Conservation (phyloP, 2,888 invertebrate genomes). For the Ferdinandea cuprea region DNA sequence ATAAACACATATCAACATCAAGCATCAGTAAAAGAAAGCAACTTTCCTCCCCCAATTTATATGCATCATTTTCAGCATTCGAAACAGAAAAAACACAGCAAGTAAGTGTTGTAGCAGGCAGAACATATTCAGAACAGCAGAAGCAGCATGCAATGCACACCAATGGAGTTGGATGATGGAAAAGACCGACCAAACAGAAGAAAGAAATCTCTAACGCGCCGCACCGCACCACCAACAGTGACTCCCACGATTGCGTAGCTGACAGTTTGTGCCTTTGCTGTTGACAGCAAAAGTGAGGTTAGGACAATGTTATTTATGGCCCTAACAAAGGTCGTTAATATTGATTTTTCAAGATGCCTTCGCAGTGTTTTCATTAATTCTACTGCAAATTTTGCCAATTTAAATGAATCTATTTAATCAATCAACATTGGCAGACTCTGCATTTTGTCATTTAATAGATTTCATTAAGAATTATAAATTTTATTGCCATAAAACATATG, state of each 20-base stretch:
- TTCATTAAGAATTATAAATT: background rate
- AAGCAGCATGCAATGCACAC: constrained; percentile 6
- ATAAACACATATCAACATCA: constrained; percentile 43
- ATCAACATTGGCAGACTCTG: background rate
- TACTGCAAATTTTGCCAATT: constrained; percentile 12
- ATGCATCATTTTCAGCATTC: constrained; percentile 47
- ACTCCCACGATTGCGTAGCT: constrained; percentile 30
- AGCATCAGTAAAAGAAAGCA: constrained; percentile 28
- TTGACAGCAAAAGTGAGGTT: constrained; percentile 61
- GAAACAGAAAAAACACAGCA: constrained; percentile 47
- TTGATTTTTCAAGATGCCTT: constrained; percentile 80
- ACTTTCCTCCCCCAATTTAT: constrained; percentile 47
- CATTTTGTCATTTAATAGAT: background rate
- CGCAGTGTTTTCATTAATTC: constrained; percentile 14
- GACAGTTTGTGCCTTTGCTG: constrained; percentile 18
- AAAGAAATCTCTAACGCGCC: constrained; percentile 25
- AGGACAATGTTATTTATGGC: constrained; percentile 71
- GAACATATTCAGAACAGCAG: background rate
- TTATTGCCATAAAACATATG: background rate
- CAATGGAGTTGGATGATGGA: constrained; percentile 9
- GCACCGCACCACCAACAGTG: constrained; percentile 28
- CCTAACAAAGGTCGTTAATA: constrained; percentile 77
- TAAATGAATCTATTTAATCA: background rate
- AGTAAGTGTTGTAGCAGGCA: background rate
- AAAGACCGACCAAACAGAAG: constrained; percentile 5